These are phyloP conservation scores for Bos indicus DNA, from an alignment of 2,113 vertebrate species.

Conservation along the genomic window DNA sequence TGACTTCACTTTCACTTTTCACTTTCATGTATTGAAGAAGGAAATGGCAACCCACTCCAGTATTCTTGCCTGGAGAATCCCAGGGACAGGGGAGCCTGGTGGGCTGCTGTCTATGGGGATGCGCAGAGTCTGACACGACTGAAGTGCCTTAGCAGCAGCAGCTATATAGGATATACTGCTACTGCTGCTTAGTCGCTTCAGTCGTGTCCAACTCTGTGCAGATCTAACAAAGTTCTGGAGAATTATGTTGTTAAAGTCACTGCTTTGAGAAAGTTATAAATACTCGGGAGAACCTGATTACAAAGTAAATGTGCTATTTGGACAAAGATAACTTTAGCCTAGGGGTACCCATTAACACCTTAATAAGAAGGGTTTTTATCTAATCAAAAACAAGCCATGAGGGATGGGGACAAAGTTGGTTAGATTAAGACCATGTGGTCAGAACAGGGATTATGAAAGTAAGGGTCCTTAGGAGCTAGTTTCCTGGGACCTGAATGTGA, in stretches of 20 bases:
- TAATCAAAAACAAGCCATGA: not conserved
- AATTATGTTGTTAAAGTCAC: not conserved
- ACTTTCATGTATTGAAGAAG: too few relatives aligned
- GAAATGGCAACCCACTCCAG: too few relatives aligned
- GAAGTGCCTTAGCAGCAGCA: too few relatives aligned
- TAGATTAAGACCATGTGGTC: not conserved
- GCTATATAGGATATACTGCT: too few relatives aligned
- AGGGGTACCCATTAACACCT: not conserved
- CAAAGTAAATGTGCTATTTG: conserved; percentile 6
- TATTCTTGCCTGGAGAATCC: too few relatives aligned
- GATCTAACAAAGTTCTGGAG: not conserved
- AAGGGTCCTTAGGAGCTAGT: not conserved
- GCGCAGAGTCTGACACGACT: too few relatives aligned
- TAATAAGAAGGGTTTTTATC: not conserved
- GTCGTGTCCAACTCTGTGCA: not conserved
- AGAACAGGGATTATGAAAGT: not conserved
- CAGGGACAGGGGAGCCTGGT: fast-evolving
- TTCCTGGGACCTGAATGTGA: not conserved
- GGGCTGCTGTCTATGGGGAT: too few relatives aligned
- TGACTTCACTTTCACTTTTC: too few relatives aligned
- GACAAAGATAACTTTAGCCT: not conserved
- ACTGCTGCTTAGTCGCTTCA: too few relatives aligned
- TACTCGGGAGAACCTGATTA: not conserved
- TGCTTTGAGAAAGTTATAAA: not conserved
- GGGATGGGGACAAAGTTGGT: not conserved